Percentiles rank a stretch among this genome's conserved stretches.
These are phyloP conservation scores for Stenurella melanura DNA, from an alignment of 2,888 invertebrate genomes.

Conservation along the genomic window DNA sequence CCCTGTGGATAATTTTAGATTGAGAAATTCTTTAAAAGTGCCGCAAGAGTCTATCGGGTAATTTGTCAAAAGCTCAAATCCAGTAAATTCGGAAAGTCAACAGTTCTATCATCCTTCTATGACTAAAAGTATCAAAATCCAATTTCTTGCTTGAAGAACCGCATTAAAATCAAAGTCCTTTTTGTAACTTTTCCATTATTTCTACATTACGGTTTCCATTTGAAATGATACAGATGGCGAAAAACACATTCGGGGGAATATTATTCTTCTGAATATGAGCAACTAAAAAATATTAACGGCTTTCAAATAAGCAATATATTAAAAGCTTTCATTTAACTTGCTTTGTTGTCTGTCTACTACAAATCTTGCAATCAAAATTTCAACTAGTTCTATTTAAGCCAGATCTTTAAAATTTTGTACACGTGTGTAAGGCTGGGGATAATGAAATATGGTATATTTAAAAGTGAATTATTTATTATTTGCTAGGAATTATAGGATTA, in stretches of 20 bases:
- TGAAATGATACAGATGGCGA: neutral
- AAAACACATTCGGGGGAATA: neutral
- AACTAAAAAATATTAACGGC: neutral
- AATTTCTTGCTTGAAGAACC: neutral
- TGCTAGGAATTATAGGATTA: no score
- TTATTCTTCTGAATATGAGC: neutral
- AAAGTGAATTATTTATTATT: no score
- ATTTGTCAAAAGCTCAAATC: neutral
- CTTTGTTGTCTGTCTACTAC: no score
- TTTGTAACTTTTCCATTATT: neutral
- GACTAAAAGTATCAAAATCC: neutral
- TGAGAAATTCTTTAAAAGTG: neutral
- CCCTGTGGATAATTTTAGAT: neutral
- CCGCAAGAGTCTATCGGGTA: neutral
- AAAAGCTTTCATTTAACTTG: no score
- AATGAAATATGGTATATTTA: no score
- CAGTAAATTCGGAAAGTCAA: neutral
- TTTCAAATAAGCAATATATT: no score
- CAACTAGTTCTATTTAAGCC: no score
- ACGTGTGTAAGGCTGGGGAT: no score
- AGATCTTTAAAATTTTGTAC: no score
- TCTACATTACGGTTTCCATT: neutral
- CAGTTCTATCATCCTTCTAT: neutral
- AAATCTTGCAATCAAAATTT: no score
- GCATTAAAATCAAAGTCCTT: neutral